Conservation (phyloP, 2,888 invertebrate species). For the Hyles lineata region DNA sequence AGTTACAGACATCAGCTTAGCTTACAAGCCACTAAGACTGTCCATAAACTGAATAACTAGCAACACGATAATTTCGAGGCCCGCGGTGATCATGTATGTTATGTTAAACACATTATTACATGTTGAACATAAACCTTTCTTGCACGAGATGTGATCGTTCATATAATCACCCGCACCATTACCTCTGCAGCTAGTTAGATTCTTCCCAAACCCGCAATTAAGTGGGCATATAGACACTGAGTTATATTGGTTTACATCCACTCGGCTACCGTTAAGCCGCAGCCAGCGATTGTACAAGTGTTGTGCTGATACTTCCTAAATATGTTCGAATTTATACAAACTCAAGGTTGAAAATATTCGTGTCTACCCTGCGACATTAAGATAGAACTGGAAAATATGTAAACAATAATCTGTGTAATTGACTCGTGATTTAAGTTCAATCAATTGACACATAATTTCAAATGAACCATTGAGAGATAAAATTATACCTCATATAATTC, state of each 20-base stretch:
- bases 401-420: no score
- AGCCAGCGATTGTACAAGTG: background rate
- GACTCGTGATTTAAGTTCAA: no score
- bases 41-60: background rate
- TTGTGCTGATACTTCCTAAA: background rate
- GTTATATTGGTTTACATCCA: slow-evolving; percentile 20
- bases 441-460: no score
- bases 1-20: no score
- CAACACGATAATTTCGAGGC: background rate
- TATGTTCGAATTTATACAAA: background rate
- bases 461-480: no score
- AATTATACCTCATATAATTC: no score
- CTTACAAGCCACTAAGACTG: no score
- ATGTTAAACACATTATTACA: slow-evolving; percentile 4
- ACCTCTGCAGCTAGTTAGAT: background rate
- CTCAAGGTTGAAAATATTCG: background rate
- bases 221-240: slow-evolving; percentile 16
- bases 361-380: no score
- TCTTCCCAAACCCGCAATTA: background rate
- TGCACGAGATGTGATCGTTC: slow-evolving; percentile 8
- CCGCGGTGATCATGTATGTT: background rate
- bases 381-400: no score
- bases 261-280: slow-evolving; percentile 17
- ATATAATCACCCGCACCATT: slow-evolving; percentile 1
- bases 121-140: slow-evolving; percentile 3